Conservation (phyloP, 1,140 invertebrate genomes). For the Ruditapes philippinarum region DNA sequence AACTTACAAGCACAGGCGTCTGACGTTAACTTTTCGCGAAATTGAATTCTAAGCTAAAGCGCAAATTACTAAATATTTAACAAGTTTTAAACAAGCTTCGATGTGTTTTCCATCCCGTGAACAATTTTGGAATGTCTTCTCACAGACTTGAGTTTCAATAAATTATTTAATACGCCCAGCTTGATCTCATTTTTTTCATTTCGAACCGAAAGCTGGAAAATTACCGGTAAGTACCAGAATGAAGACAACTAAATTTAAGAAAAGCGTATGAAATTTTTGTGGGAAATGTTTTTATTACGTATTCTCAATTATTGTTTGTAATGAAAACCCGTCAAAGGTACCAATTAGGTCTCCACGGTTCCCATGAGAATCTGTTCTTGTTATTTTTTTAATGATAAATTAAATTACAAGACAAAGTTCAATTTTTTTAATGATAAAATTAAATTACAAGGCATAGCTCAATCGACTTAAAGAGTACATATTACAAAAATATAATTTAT, state of each 20-base stretch:
- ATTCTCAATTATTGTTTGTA: background rate
- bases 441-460: no score
- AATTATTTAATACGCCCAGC: constrained; percentile 4
- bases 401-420: no score
- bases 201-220: background rate
- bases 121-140: constrained; percentile 15
- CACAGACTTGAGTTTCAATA: constrained; percentile 18
- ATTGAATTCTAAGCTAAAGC: background rate
- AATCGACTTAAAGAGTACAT: no score
- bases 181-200: background rate
- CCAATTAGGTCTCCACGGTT: no score
- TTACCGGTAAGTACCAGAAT: constrained; percentile 17
- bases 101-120: background rate
- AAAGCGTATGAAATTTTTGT: background rate
- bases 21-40: background rate
- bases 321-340: no score
- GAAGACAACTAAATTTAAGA: background rate
- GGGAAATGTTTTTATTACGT: background rate
- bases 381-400: no score
- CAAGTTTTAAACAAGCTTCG: background rate
- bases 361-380: no score
- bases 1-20: background rate
- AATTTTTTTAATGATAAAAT: no score
- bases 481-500: no score
- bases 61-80: background rate